Evolutionary conservation across 2,797 vertebrate genomes (phyloP).

Genomic region (Thunnus albacares): DNA sequence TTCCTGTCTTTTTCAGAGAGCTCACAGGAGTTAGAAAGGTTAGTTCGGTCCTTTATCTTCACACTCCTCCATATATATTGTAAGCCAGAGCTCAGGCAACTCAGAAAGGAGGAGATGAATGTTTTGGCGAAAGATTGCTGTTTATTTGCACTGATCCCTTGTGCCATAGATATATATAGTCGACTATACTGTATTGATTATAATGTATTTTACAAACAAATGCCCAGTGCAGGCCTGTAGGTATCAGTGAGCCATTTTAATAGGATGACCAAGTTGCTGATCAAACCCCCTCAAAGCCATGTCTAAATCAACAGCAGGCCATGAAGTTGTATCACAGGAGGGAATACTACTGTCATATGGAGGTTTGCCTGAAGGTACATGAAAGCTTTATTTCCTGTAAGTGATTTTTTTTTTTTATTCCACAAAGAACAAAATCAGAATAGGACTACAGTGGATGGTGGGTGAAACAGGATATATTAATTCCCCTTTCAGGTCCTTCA

Average conservation of each 20-base stretch:
- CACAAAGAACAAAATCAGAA: constrained; percentile 51
- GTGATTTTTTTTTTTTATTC: neutral
- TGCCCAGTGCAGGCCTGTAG: constrained; percentile 40
- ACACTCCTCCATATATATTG: constrained; percentile 16
- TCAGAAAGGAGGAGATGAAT: constrained; percentile 33
- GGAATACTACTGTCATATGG: neutral
- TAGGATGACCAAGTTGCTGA: constrained; percentile 19
- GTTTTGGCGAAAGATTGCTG: constrained; percentile 34
- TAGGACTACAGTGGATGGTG: neutral
- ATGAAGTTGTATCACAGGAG: neutral
- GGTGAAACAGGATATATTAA: neutral
- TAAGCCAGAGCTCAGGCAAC: constrained; percentile 60
- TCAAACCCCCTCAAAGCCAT: constrained; percentile 48
- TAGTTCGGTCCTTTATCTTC: constrained; percentile 14
- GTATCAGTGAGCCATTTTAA: constrained; percentile 38
- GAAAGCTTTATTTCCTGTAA: neutral
- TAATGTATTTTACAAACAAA: constrained; percentile 31
- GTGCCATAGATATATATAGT: constrained; percentile 63
- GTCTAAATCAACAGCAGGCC: constrained; percentile 25
- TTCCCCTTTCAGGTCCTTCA: neutral
- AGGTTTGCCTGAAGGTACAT: neutral
- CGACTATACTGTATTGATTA: constrained; percentile 44
- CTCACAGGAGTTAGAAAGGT: neutral
- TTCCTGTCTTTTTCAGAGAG: constrained; percentile 18
- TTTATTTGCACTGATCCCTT: constrained; percentile 76